A percentile compares a stretch with the other conserved stretches of the same genome.
Conservation (phyloP, 2,888 invertebrate species). For the Hydrotaea cyrtoneurina region DNA sequence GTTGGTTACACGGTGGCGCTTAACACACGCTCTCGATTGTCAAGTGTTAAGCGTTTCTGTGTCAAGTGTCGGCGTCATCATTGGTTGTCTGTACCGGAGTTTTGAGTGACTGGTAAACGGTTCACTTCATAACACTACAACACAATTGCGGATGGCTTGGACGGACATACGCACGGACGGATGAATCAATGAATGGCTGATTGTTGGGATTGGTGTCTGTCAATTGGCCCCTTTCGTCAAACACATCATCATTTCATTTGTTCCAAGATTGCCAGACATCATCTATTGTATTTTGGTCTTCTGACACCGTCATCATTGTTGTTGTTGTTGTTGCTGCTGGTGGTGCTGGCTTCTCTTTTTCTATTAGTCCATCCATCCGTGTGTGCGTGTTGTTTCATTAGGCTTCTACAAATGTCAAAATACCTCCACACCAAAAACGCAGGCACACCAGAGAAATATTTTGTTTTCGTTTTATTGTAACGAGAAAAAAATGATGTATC, state of each 20-base stretch:
- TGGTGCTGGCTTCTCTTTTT: too few relatives aligned
- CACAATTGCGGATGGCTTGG: too few relatives aligned
- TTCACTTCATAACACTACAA: neutral
- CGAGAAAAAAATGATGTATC: conserved; percentile 39
- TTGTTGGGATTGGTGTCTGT: conserved; percentile 52
- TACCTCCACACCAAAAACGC: conserved; percentile 20
- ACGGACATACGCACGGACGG: too few relatives aligned
- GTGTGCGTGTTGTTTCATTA: conserved; percentile 28
- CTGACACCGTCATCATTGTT: neutral
- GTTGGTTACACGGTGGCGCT: conserved; percentile 54
- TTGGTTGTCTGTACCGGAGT: neutral
- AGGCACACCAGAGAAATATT: conserved; percentile 7
- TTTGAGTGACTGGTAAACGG: conserved; percentile 10
- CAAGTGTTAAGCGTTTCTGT: conserved; percentile 53
- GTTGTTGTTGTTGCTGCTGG: neutral
- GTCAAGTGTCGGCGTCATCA: conserved; percentile 41
- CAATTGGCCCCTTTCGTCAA: conserved; percentile 43
- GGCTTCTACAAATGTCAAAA: conserved; percentile 46
- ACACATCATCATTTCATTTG: conserved; percentile 19
- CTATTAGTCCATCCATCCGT: neutral
- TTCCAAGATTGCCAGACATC: neutral
- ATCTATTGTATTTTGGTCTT: conserved; percentile 36
- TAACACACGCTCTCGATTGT: conserved; percentile 51
- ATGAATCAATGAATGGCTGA: conserved; percentile 4
- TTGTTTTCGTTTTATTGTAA: conserved; percentile 5